Evolutionary conservation across 2,113 vertebrate genomes (phyloP).

Genomic region (Hippocampus barbouri): DNA sequence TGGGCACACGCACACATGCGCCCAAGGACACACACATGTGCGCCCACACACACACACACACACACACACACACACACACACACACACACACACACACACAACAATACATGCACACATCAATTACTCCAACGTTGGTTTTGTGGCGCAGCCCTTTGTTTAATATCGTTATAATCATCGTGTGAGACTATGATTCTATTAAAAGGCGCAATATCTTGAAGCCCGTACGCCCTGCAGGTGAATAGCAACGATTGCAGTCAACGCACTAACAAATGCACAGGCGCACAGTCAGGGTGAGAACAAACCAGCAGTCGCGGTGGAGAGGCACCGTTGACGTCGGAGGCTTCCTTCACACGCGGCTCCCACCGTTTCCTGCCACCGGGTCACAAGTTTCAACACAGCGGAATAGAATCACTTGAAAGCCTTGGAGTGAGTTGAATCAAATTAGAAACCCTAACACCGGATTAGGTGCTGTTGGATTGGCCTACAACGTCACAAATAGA

Average conservation of each 20-base stretch:
- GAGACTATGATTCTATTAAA: neutral
- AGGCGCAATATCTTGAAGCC: neutral
- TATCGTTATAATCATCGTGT: neutral
- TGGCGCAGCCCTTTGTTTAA: slow-evolving; percentile 16
- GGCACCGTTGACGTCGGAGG: slow-evolving; percentile 23
- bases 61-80: neutral
- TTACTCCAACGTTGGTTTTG: slow-evolving; percentile 16
- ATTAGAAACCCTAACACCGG: neutral
- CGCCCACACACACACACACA: slow-evolving; percentile 1
- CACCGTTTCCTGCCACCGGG: slow-evolving; percentile 41
- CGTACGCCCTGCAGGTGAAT: neutral
- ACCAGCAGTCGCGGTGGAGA: slow-evolving; percentile 15
- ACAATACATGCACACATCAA: neutral
- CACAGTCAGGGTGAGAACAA: slow-evolving; percentile 1
- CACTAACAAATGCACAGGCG: slow-evolving; percentile 1
- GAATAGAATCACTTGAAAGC: slow-evolving; percentile 15
- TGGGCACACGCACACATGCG: slow-evolving; percentile 14
- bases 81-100: neutral
- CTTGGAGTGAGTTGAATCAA: neutral
- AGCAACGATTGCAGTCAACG: neutral
- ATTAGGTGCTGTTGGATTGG: neutral
- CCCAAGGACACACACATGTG: neutral
- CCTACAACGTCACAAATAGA: neutral
- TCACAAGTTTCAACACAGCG: slow-evolving; percentile 23
- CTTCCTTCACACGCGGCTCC: slow-evolving; percentile 36